Percentiles rank a stretch among this genome's conserved stretches.
phyloP scores from a whole-genome alignment of 2,113 vertebrate species.

The Vidua chalybeata region DNA sequence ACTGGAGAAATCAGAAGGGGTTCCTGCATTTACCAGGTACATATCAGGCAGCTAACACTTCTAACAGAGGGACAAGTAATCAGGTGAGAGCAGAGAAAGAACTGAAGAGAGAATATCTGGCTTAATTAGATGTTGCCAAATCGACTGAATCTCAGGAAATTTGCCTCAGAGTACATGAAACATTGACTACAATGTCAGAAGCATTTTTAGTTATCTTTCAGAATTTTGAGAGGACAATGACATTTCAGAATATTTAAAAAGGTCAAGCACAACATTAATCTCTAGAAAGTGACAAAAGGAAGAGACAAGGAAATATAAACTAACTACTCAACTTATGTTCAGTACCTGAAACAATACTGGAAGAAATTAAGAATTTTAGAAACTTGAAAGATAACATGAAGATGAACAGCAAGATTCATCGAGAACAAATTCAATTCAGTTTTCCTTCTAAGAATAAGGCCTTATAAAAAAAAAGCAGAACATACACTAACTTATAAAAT shows the following conservation, averaged over 20 bases:
- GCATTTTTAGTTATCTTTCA: not conserved
- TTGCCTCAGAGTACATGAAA: not conserved
- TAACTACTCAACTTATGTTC: not conserved
- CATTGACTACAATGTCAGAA: not conserved
- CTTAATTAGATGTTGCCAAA: conserved; percentile 9
- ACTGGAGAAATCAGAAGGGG: not conserved
- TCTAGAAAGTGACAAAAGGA: not conserved
- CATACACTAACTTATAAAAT: not conserved
- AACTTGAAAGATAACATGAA: not conserved
- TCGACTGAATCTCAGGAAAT: not conserved
- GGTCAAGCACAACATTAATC: conserved; percentile 18
- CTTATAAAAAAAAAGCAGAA: not conserved
- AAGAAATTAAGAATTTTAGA: not conserved
- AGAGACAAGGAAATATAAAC: not conserved
- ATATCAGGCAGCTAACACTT: not conserved
- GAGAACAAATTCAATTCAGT: not conserved
- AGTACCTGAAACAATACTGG: not conserved
- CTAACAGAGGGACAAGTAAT: not conserved
- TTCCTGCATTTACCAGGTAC: not conserved
- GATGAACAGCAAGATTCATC: not conserved
- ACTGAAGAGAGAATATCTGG: not conserved
- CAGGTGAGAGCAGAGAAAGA: not conserved
- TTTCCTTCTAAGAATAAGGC: not conserved
- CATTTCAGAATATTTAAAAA: conserved; percentile 34
- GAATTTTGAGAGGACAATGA: not conserved